phyloP scores from a whole-genome alignment of 2,888 invertebrate genomes.

The Chrysolina americana region DNA sequence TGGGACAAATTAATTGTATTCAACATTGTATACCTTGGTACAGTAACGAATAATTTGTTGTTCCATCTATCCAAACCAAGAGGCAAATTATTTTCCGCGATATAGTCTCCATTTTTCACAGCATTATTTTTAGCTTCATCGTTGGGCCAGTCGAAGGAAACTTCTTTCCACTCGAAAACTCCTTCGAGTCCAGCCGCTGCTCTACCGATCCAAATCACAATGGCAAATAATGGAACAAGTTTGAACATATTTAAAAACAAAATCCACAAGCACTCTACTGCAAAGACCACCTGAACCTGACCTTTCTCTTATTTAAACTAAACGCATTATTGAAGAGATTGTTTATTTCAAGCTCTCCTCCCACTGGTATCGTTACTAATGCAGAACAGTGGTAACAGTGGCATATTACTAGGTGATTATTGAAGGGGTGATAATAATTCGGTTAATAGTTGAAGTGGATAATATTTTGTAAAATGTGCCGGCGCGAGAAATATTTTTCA shows the following conservation, averaged over 20 bases:
- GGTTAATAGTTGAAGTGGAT: neutral
- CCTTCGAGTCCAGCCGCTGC: conserved; percentile 70
- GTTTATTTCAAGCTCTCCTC: conserved; percentile 48
- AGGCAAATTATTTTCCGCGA: conserved; percentile 79
- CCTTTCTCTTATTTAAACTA: conserved; percentile 24
- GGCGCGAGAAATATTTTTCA: too few species aligned
- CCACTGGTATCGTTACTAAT: conserved; percentile 25
- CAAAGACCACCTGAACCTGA: conserved; percentile 22
- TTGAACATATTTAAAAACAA: conserved; percentile 35
- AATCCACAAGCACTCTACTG: neutral
- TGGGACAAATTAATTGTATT: neutral
- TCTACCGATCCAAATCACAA: conserved; percentile 65
- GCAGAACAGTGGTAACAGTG: conserved; percentile 6
- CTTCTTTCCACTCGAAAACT: conserved; percentile 79
- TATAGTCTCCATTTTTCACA: conserved; percentile 74
- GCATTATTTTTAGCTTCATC: conserved; percentile 75
- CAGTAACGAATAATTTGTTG: conserved; percentile 79
- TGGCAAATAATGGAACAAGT: conserved; percentile 32
- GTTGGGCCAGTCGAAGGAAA: conserved; percentile 79
- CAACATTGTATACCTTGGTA: conserved; percentile 72
- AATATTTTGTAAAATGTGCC: too few species aligned
- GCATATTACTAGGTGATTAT: neutral
- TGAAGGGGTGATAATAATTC: neutral
- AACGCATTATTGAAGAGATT: conserved; percentile 29
- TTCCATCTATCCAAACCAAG: conserved; percentile 81